Evolutionary conservation across 2,113 vertebrate species (phyloP).

Genomic region (Hippocampus comes): DNA sequence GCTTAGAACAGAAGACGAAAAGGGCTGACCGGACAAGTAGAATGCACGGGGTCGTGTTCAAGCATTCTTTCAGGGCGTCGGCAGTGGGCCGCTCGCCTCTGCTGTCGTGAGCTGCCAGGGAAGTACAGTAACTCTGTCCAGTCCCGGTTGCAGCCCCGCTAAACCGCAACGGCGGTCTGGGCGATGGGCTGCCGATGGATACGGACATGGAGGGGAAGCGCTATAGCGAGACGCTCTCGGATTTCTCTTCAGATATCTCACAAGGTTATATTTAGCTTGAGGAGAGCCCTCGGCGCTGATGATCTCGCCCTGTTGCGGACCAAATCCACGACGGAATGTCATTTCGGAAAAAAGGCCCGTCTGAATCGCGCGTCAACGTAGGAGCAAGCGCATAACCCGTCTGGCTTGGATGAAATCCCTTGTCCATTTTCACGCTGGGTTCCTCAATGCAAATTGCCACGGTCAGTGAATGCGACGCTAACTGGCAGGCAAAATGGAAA

Average conservation of each 20-base stretch:
- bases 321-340: conserved; percentile 45
- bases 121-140: conserved; percentile 48
- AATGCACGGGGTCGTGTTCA: conserved; percentile 54
- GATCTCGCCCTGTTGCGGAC: conserved; percentile 28
- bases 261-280: conserved; percentile 63
- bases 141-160: conserved; percentile 27
- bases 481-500: conserved; percentile 39
- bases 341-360: conserved; percentile 19
- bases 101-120: conserved; percentile 51
- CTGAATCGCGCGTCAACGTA: conserved; percentile 24
- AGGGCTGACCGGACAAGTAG: conserved; percentile 46
- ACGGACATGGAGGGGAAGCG: conserved; percentile 49
- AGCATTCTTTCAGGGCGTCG: conserved; percentile 54
- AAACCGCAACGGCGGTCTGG: conserved; percentile 25
- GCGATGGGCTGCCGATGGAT: conserved; percentile 39
- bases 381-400: conserved; percentile 22
- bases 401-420: conserved; percentile 14
- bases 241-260: conserved; percentile 61
- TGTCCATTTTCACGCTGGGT: conserved; percentile 4
- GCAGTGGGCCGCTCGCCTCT: conserved; percentile 39
- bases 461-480: conserved; percentile 20
- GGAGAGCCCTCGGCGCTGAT: conserved; percentile 60
- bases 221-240: conserved; percentile 42
- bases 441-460: conserved; percentile 12
- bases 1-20: conserved; percentile 42